Percentiles rank a stretch among this genome's conserved stretches.
These are phyloP conservation scores for Drosophila sproati DNA, from an alignment of 1,140 invertebrate species.

Conservation along the genomic window DNA sequence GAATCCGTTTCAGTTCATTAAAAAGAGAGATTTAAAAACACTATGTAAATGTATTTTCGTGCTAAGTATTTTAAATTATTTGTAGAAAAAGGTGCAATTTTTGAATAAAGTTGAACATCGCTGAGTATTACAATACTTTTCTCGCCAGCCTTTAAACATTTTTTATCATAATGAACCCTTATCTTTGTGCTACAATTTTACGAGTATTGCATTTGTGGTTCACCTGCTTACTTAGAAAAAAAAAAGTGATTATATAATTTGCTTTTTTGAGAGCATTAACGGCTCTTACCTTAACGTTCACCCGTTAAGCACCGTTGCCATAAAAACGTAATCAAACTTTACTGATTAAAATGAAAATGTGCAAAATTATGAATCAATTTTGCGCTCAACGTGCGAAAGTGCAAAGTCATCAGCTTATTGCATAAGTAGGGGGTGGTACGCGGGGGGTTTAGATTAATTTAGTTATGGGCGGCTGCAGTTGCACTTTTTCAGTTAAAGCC, in stretches of 20 bases:
- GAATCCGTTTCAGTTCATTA: too few relatives aligned
- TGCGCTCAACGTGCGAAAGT: constrained; percentile 32
- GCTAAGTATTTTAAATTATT: too few relatives aligned
- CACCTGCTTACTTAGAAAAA: neutral
- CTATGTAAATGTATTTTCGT: too few relatives aligned
- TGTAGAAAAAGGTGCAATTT: too few relatives aligned
- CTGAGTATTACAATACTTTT: neutral
- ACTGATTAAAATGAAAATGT: constrained; percentile 65
- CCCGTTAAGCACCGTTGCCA: constrained; percentile 2
- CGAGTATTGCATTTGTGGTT: neutral
- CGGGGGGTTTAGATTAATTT: neutral
- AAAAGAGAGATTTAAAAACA: neutral
- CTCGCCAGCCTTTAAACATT: neutral
- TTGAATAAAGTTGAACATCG: too few relatives aligned
- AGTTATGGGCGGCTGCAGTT: neutral
- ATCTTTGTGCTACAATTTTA: neutral
- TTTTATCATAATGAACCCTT: neutral
- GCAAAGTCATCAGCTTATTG: constrained; percentile 56
- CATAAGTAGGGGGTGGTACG: constrained; percentile 20
- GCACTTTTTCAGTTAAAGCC: neutral
- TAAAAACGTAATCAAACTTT: constrained; percentile 62
- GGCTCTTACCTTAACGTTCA: neutral
- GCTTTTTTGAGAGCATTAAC: constrained; percentile 7
- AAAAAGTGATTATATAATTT: constrained; percentile 11
- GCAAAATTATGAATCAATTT: constrained; percentile 77